Percentiles rank a stretch among this genome's conserved stretches.
Evolutionary conservation across 1,140 invertebrate species (phyloP).

Genomic region (Drosophila kanapiae): DNA sequence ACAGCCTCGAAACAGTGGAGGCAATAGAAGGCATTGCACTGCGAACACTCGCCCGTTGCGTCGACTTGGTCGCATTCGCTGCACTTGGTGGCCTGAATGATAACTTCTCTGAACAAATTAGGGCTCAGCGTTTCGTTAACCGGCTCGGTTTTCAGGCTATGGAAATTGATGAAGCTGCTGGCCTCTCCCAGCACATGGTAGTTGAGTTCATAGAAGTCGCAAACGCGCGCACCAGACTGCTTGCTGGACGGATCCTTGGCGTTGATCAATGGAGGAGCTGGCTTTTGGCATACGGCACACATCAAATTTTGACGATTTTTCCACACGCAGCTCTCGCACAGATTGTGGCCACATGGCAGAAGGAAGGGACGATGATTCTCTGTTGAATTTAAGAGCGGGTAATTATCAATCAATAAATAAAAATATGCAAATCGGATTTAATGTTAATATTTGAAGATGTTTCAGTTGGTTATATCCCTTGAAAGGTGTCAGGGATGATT

Average conservation of each 20-base stretch:
- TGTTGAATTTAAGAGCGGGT: conserved; percentile 4
- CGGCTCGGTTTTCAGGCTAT: conserved; percentile 19
- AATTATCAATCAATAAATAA: not conserved
- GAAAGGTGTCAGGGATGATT: no score
- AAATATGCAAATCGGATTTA: not conserved
- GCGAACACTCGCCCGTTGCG: conserved; percentile 51
- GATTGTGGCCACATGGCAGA: conserved; percentile 65
- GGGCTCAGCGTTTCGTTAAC: conserved; percentile 38
- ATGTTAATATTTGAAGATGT: not conserved
- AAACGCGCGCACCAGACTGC: conserved; percentile 17
- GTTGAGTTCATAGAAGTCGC: conserved; percentile 66
- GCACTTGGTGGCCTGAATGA: conserved; percentile 46
- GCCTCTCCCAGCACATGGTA: conserved; percentile 66
- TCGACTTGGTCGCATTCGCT: conserved; percentile 52
- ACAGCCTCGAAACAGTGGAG: conserved; percentile 61
- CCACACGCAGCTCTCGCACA: conserved; percentile 71
- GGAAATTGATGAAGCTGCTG: conserved; percentile 24
- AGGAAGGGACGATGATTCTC: conserved; percentile 61
- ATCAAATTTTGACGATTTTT: conserved; percentile 44
- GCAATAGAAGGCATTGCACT: conserved; percentile 71
- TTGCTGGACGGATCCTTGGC: conserved; percentile 24
- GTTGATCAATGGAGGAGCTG: conserved; percentile 39
- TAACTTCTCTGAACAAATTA: conserved; percentile 1
- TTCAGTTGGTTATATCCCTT: no score
- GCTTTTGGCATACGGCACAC: conserved; percentile 54